Evolutionary conservation across 2,113 vertebrate species (phyloP).

Genomic region (Zingel zingel): DNA sequence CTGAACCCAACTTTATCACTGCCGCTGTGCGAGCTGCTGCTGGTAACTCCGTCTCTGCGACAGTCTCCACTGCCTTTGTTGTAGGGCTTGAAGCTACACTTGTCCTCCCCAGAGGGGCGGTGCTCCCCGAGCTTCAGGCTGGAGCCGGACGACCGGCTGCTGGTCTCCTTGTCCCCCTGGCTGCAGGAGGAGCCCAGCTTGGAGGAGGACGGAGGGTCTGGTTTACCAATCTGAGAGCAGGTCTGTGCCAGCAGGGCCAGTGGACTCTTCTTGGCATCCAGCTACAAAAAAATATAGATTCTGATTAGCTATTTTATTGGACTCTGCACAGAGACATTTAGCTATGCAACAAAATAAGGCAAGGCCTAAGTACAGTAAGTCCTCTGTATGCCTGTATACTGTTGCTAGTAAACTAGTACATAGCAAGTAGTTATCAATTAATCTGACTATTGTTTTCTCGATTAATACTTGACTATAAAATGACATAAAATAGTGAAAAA

Average conservation of each 20-base stretch:
- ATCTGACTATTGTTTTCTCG: rapidly evolving
- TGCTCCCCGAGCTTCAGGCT: slow-evolving; percentile 82
- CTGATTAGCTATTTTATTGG: slow-evolving; percentile 8
- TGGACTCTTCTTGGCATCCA: slow-evolving; percentile 97
- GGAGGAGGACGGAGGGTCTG: slow-evolving; percentile 92
- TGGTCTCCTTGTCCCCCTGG: slow-evolving; percentile 89
- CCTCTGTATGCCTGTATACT: not conserved
- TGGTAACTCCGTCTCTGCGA: slow-evolving; percentile 86
- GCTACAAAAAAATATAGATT: slow-evolving; percentile 79
- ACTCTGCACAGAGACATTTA: not conserved
- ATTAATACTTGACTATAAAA: not conserved
- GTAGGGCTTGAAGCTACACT: slow-evolving; percentile 97
- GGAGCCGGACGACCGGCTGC: slow-evolving; percentile 76
- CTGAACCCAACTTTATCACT: slow-evolving; percentile 92
- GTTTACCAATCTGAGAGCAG: slow-evolving; percentile 96
- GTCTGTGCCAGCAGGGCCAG: slow-evolving; percentile 95
- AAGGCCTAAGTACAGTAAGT: not conserved
- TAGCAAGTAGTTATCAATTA: not conserved
- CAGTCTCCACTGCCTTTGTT: slow-evolving; percentile 87
- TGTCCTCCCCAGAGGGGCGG: slow-evolving; percentile 87
- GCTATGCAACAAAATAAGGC: not conserved
- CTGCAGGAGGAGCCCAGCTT: slow-evolving; percentile 88
- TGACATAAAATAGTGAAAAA: not conserved
- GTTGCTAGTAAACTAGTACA: not conserved
- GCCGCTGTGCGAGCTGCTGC: slow-evolving; percentile 52